Conservation (phyloP, 2,888 invertebrate species). For the Kryphioiulus occultus region DNA sequence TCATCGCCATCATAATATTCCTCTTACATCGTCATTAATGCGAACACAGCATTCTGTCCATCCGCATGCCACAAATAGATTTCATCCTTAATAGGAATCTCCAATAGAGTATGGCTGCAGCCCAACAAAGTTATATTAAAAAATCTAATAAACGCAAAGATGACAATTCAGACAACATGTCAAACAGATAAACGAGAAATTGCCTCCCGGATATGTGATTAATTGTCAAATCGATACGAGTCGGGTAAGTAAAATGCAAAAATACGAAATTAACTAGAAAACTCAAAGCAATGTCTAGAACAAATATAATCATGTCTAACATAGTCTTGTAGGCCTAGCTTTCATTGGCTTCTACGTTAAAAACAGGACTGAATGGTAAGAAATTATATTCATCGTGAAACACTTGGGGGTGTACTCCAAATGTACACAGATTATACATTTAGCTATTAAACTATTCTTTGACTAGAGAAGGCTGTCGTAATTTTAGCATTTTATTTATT, state of each 20-base stretch:
- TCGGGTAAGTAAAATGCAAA: neutral
- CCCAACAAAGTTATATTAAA: neutral
- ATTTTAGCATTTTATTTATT: too few species aligned
- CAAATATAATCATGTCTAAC: too few species aligned
- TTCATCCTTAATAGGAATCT: neutral
- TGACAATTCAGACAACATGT: neutral
- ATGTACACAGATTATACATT: too few species aligned
- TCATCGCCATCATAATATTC: conserved; percentile 8
- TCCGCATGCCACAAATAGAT: neutral
- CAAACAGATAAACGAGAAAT: neutral
- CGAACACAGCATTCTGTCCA: neutral
- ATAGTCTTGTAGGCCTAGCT: too few species aligned
- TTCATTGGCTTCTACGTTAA: too few species aligned
- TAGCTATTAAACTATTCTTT: too few species aligned
- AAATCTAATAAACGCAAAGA: conserved; percentile 2
- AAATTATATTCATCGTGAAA: too few species aligned
- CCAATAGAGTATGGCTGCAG: neutral
- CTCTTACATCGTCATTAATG: conserved; percentile 8
- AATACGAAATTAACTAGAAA: neutral
- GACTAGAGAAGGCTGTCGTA: too few species aligned
- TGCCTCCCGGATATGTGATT: neutral
- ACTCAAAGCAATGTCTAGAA: neutral
- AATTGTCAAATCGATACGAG: conserved; percentile 3
- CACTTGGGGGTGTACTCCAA: too few species aligned
- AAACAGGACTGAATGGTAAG: too few species aligned